Conservation (phyloP, 2,888 invertebrate genomes). For the Pocota personata region DNA sequence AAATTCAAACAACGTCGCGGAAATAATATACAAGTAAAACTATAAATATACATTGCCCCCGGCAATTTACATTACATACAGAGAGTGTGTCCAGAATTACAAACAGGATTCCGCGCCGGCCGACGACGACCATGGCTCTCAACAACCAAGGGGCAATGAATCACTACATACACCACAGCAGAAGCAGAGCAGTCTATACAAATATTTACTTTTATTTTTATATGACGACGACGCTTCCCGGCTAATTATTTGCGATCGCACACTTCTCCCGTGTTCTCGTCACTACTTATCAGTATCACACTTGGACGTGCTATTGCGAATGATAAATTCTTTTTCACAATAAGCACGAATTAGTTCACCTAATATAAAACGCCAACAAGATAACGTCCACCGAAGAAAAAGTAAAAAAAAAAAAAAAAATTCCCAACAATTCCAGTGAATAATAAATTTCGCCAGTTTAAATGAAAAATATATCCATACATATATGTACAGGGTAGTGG, state of each 20-base stretch:
- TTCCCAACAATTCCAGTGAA: conserved; percentile 14
- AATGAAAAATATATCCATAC: background rate
- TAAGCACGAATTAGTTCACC: conserved; percentile 60
- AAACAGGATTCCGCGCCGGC: conserved; percentile 56
- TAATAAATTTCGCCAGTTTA: conserved; percentile 9
- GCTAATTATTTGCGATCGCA: conserved; percentile 37
- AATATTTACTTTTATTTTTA: conserved; percentile 61
- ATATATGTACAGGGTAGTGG: background rate
- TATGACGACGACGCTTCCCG: conserved; percentile 49
- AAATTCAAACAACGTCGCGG: conserved; percentile 54
- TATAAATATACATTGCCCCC: conserved; percentile 49
- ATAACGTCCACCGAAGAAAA: conserved; percentile 10
- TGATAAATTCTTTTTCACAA: conserved; percentile 57
- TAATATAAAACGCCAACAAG: conserved; percentile 18
- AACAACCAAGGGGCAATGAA: conserved; percentile 58
- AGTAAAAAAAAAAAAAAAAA: no score
- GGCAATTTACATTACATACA: conserved; percentile 57
- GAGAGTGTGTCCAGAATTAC: conserved; percentile 66
- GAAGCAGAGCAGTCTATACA: conserved; percentile 8
- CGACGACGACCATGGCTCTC: conserved; percentile 9
- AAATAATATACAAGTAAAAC: conserved; percentile 45
- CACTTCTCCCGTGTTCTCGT: background rate
- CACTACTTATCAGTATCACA: no score
- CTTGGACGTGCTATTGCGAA: background rate
- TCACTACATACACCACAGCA: conserved; percentile 41